Base-by-base conservation (phyloP, 2,888 invertebrate genomes). In the Lithophane socia region DNA sequence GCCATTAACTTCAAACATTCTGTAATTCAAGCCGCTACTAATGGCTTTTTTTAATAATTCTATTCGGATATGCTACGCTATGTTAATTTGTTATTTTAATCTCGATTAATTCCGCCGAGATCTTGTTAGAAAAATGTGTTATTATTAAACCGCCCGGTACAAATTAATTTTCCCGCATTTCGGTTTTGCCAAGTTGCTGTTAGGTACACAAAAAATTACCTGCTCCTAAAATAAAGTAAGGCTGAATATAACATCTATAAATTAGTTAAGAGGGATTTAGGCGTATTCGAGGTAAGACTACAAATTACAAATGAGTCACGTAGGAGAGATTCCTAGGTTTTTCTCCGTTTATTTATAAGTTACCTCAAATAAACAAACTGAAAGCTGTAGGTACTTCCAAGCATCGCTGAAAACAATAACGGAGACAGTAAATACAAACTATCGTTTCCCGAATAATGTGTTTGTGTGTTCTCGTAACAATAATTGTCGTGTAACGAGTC, bases 401-500 rank as follows among this genome's bases (percentile, higher is more conserved):
- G 52, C 9, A 42, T 75, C 24, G 21, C 29, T 63, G 52, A 66
- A 79, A 82, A 79, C 74, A 77, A 75, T 77, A 83, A 65, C 70
- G 67, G 42, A 12, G 70, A 24, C 56, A 78, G 79, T 81, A 77
- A 84, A 85, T 84, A 83, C 80, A 70, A 87, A 85, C 83, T 83
- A 90, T 86, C 79, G 78, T 77, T 84, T 78, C 76, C 79, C 89
- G 88, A 89, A 90, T 90, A 89, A 90, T 91, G 90, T 92, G 92
- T 92, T 91, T 91, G 91, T 91, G 90, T 92, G 90, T 91, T 89
- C 87, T 89, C 89, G 88, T 92, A 93, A 93, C 93, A 95, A 94
- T 95, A 95, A 95, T 94, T 93, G 92, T 92, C 92, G 90, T 92
- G 93, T 92, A 92, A 94, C 94, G 93, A 92, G 90, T 83, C 83